Percentiles rank a stretch among this genome's conserved stretches.
Conservation (phyloP, 2,888 invertebrate genomes). For the Eupithecia dodoneata region DNA sequence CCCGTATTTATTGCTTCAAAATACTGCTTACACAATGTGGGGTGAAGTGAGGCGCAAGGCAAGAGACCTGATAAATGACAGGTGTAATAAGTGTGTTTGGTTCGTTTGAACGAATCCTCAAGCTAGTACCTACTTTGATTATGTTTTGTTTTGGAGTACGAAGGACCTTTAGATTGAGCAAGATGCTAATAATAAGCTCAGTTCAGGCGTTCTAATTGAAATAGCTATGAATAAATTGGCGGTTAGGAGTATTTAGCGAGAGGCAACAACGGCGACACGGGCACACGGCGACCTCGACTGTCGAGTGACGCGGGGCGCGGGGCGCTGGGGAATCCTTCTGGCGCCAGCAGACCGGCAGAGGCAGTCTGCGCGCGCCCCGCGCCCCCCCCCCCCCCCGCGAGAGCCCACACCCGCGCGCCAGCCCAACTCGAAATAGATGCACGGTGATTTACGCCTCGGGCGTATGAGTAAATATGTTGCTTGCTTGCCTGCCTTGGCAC, state of each 20-base stretch:
- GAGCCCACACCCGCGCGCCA: slow-evolving; percentile 65
- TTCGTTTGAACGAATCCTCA: too few relatives aligned
- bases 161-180: slow-evolving; percentile 2
- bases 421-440: slow-evolving; percentile 81
- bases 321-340: slow-evolving; percentile 85
- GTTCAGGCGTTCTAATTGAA: slow-evolving; percentile 37
- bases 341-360: slow-evolving; percentile 81
- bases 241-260: slow-evolving; percentile 55
- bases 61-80: too few relatives aligned
- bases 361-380: slow-evolving; percentile 75
- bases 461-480: slow-evolving; percentile 81
- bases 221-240: slow-evolving; percentile 48
- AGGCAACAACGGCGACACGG: slow-evolving; percentile 54
- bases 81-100: too few relatives aligned
- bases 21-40: too few relatives aligned
- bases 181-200: slow-evolving; percentile 24
- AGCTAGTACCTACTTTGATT: not conserved
- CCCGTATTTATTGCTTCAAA: too few relatives aligned
- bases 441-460: slow-evolving; percentile 83
- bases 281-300: slow-evolving; percentile 67
- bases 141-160: slow-evolving; percentile 3
- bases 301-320: slow-evolving; percentile 61
- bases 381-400: slow-evolving; percentile 49
- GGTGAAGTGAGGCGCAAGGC: too few relatives aligned
- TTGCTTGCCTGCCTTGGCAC: slow-evolving; percentile 81